Evolutionary conservation across 2,113 vertebrate genomes (phyloP).

Genomic region (Coreoperca whiteheadi): DNA sequence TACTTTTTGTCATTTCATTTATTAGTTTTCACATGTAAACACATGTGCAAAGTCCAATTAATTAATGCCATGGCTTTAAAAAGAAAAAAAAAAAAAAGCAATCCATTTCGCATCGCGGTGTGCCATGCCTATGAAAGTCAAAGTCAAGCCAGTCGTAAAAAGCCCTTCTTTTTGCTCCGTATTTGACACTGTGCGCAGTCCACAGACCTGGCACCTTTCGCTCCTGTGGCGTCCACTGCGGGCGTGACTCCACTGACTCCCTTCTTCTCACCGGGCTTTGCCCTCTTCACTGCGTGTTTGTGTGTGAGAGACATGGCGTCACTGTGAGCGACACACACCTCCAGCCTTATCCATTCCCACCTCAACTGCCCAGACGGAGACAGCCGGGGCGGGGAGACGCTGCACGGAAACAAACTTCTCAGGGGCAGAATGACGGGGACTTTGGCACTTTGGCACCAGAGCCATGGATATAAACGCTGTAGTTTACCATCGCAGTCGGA

Average conservation of each 20-base stretch:
- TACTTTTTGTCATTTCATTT: background rate
- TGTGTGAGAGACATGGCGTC: conserved; percentile 30
- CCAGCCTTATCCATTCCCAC: conserved; percentile 40
- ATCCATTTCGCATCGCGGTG: background rate
- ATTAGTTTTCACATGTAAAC: background rate
- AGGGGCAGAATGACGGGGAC: background rate
- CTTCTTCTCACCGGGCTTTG: conserved; percentile 27
- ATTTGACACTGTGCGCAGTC: background rate
- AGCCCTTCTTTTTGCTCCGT: background rate
- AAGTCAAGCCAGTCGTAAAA: background rate
- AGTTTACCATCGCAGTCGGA: background rate
- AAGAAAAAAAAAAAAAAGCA: background rate
- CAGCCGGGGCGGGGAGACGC: background rate
- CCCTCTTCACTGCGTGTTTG: conserved; percentile 28
- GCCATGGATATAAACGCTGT: background rate
- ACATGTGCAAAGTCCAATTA: background rate
- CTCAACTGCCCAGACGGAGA: conserved; percentile 25
- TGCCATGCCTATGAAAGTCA: background rate
- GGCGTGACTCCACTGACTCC: conserved; percentile 29
- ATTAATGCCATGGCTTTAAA: background rate
- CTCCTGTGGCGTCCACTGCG: conserved; percentile 5
- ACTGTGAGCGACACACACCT: conserved; percentile 39
- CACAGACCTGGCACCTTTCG: conserved; percentile 19
- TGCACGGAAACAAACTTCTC: conserved; percentile 13
- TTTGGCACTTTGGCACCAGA: conserved; percentile 3